Evolutionary conservation across 2,113 vertebrate species (phyloP).

Genomic region (Tiliqua scincoides): DNA sequence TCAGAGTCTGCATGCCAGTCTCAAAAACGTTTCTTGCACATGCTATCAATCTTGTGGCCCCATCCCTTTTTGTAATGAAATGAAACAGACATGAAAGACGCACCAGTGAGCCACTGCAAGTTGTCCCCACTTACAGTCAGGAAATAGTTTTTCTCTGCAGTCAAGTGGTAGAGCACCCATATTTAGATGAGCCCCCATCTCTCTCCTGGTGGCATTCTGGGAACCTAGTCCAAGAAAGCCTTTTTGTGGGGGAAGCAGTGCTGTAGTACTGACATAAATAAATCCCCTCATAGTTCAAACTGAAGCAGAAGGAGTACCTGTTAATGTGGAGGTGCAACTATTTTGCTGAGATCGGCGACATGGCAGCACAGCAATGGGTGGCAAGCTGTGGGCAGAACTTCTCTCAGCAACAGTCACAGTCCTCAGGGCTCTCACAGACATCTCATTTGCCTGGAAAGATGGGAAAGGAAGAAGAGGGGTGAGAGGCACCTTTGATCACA

Average conservation of each 20-base stretch:
- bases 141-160: neutral
- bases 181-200: neutral
- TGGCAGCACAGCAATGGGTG: neutral
- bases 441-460: neutral
- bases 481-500: neutral
- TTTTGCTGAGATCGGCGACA: neutral
- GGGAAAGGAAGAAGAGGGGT: neutral
- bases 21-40: neutral
- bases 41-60: neutral
- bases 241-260: neutral
- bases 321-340: neutral
- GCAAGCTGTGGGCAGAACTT: neutral
- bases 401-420: neutral
- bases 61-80: neutral
- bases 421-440: neutral
- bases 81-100: neutral
- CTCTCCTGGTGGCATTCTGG: neutral
- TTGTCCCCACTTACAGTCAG: neutral
- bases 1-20: neutral
- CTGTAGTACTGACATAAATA: neutral
- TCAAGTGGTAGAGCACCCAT: neutral
- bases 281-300: neutral
- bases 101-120: neutral
- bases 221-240: neutral
- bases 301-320: slow-evolving; percentile 3